Evolutionary conservation across 1,140 invertebrate genomes (phyloP), one percentile per base, ranked within the genome.

Genomic region (Conus ventricosus): DNA sequence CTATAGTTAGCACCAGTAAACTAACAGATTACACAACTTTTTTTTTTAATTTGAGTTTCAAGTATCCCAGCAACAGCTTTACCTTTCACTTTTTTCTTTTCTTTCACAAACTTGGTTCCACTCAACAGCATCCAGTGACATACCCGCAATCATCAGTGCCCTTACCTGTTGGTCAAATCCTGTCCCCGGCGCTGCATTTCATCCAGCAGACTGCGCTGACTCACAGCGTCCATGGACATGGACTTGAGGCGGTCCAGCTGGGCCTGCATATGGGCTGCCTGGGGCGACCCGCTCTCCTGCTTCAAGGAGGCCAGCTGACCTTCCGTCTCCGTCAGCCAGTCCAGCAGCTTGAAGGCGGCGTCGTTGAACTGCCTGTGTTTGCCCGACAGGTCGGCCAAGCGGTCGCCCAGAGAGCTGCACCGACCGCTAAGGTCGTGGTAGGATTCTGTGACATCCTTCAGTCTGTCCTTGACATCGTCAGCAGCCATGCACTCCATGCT

Each of bases 181-280:
- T 92, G 92, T 13, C 92, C 92, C 25, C 85, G 89, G 71, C 92
- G 92, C 87, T 94, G 91, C 27, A 95, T 86, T 25, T 97, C 97
- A 91, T 98, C 98, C 80, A 99, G 96, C 17, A 99, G 96, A 20
- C 97, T 96, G 78, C 97, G 97, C 91, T 98, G 98, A 1, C 97
- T 96, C 5, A 98, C 95, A 57, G 99, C 97, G 92, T 99, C 98
- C 91, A 97, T 98, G 93, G 98, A 97, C 7, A 99, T 94, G 2
- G 97, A 95, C 95, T 98, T 98, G 1, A 98, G 97, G 88, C 97
- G 96, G 88, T 97, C 96, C 57, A 99, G 96, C 95, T 99, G 98
- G 71, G 98, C 97, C 94, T 99, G 97, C 0, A 99, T 97, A 54
- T 97, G 96, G 92, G 97, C 97, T 0, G 98, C 97, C 92, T 99